Conservation (phyloP, 1,140 invertebrate genomes). For the Pseudomyrmex cubaensis region DNA sequence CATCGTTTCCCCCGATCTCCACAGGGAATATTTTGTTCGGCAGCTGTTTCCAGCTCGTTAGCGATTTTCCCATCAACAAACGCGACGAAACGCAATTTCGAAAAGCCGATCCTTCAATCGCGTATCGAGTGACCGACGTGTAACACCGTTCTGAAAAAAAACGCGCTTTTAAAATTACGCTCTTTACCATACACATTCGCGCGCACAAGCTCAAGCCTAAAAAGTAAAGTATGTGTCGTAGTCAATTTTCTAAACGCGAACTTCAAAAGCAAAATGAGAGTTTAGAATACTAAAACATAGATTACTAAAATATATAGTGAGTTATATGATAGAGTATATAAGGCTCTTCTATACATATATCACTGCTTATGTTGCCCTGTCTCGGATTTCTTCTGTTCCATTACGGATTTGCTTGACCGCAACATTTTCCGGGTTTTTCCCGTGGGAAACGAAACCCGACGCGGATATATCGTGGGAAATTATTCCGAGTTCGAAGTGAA, state of each 20-base stretch:
- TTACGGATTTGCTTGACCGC: not conserved
- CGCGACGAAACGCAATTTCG: constrained; percentile 54
- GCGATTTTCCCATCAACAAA: constrained; percentile 56
- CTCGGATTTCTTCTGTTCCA: constrained; percentile 23
- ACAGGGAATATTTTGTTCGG: constrained; percentile 54
- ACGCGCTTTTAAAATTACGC: constrained; percentile 54
- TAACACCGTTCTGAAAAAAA: constrained; percentile 24
- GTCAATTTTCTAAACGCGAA: constrained; percentile 17
- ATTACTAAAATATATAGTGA: constrained; percentile 30
- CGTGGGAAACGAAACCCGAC: not conserved
- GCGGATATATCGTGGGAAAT: constrained; percentile 42
- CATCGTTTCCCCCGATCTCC: constrained; percentile 38
- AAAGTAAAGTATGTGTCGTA: not conserved
- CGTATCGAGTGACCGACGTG: constrained; percentile 49
- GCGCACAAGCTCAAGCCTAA: not conserved
- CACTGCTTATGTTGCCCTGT: not conserved
- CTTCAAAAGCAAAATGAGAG: constrained; percentile 3
- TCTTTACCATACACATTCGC: constrained; percentile 19
- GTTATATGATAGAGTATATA: not conserved
- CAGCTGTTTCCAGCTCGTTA: constrained; percentile 58
- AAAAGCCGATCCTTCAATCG: constrained; percentile 57
- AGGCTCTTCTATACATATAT: not conserved
- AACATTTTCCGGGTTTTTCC: constrained; percentile 34
- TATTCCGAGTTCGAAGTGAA: constrained; percentile 51
- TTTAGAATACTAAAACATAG: not conserved